These are phyloP conservation scores for Lampropteryx suffumata DNA, from an alignment of 2,888 invertebrate genomes.

Conservation along the genomic window DNA sequence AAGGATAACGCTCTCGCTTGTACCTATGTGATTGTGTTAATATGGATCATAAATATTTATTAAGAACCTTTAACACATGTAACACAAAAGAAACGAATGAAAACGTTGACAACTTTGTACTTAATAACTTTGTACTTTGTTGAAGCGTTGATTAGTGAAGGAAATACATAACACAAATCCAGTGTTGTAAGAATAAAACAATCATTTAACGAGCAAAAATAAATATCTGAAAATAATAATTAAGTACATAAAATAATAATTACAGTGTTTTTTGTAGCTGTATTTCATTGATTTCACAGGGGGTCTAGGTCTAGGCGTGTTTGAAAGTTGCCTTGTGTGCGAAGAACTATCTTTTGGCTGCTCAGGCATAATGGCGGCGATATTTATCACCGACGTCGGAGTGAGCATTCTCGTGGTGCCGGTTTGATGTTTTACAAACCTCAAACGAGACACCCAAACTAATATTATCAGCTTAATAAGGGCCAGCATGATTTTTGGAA, in stretches of 20 bases:
- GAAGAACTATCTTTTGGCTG: slow-evolving; percentile 97
- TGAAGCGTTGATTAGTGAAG: too few relatives aligned
- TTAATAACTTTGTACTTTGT: too few relatives aligned
- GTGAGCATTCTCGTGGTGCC: slow-evolving; percentile 43
- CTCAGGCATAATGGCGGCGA: slow-evolving; percentile 94
- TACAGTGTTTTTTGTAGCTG: neutral
- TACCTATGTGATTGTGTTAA: neutral
- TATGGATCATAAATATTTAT: neutral
- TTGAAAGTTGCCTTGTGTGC: slow-evolving; percentile 89
- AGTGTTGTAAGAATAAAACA: too few relatives aligned
- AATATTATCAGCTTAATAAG: neutral
- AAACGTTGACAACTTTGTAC: too few relatives aligned
- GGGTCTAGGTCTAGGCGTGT: slow-evolving; percentile 88
- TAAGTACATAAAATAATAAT: too few relatives aligned
- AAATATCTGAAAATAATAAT: too few relatives aligned
- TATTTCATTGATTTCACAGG: slow-evolving; percentile 73
- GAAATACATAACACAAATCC: too few relatives aligned
- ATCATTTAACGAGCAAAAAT: too few relatives aligned
- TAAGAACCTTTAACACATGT: too few relatives aligned
- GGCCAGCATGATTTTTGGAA: slow-evolving; percentile 1
- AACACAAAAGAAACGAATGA: too few relatives aligned
- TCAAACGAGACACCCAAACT: neutral
- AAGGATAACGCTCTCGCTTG: too few relatives aligned
- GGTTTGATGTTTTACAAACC: neutral
- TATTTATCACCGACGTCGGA: slow-evolving; percentile 90